These are phyloP conservation scores for Poecilia latipinna DNA, from an alignment of 2,113 vertebrate genomes.

Conservation along the genomic window DNA sequence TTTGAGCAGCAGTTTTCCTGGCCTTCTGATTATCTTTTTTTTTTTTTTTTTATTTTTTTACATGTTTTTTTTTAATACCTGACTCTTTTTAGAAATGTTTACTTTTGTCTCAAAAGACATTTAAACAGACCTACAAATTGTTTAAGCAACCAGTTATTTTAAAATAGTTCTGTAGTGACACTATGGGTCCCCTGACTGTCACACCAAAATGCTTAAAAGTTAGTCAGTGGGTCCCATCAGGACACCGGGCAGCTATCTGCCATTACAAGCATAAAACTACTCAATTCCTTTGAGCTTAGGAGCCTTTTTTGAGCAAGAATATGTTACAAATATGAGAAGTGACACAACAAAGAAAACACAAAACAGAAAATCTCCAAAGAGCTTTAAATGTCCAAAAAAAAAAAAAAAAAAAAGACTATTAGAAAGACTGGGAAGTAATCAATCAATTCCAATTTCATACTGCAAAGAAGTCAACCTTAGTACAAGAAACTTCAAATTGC, in stretches of 20 bases:
- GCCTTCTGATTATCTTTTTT: no score
- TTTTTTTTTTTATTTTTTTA: no score
- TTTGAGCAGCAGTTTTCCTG: no score
- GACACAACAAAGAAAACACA: neutral
- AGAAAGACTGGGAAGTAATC: neutral
- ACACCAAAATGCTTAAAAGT: no score
- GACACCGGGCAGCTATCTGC: no score
- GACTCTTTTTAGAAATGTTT: neutral
- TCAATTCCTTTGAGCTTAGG: neutral
- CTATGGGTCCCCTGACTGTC: no score
- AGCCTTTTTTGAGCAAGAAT: neutral
- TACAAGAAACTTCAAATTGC: neutral
- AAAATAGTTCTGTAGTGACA: no score
- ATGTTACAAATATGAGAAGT: neutral
- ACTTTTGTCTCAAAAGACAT: no score
- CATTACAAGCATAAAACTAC: no score
- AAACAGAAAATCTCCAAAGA: neutral
- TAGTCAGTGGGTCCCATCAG: no score
- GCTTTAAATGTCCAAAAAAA: neutral
- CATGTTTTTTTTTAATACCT: neutral
- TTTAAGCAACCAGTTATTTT: no score
- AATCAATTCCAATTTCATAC: neutral
- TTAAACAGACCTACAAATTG: no score
- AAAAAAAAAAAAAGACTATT: neutral
- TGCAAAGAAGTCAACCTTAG: neutral